Conservation (phyloP, 2,113 vertebrate genomes). For the Climacteris rufus region DNA sequence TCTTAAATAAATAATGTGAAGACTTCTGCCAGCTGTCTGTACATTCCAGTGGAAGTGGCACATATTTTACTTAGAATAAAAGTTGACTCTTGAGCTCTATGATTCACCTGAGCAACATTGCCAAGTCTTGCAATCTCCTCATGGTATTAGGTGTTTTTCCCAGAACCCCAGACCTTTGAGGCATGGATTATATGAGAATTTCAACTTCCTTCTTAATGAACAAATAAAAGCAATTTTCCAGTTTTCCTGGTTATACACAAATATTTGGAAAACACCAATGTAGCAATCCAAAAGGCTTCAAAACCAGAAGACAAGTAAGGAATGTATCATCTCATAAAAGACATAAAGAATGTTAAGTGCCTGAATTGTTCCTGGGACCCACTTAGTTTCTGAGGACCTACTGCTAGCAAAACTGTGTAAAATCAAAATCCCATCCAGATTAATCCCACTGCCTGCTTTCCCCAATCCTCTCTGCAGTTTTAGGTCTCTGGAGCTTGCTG, state of each 20-base stretch:
- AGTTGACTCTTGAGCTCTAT: neutral
- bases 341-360: neutral
- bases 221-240: neutral
- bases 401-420: neutral
- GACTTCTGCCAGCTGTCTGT: neutral
- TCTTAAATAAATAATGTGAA: conserved; percentile 7
- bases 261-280: neutral
- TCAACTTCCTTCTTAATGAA: neutral
- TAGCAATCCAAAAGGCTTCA: neutral
- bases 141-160: neutral
- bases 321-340: neutral
- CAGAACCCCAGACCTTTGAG: neutral
- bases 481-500: neutral
- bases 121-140: neutral
- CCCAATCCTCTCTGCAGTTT: neutral
- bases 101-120: neutral
- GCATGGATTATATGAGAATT: neutral
- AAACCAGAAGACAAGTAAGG: neutral
- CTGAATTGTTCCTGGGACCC: neutral
- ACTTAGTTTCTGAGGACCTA: neutral
- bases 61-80: neutral
- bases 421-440: neutral
- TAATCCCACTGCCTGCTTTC: neutral
- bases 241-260: neutral
- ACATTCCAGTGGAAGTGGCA: neutral